Conservation (phyloP, 2,113 vertebrate genomes). For the Myotis davidii region DNA sequence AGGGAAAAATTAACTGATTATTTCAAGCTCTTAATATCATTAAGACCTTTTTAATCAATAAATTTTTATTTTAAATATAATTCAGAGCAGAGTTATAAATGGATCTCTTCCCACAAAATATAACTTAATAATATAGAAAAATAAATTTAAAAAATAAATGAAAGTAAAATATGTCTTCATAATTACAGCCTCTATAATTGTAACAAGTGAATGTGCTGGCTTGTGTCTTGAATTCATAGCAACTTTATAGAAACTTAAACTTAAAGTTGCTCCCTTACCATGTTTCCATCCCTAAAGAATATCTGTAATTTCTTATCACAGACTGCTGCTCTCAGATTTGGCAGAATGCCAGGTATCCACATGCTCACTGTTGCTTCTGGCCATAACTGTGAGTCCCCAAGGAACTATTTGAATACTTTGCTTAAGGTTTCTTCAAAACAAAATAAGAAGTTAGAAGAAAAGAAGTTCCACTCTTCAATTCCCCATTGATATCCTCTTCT, state of each 20-base stretch:
- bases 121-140: constrained; percentile 21
- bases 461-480: not conserved
- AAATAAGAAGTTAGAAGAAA: not conserved
- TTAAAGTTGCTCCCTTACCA: not conserved
- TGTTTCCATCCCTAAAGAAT: not conserved
- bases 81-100: not conserved
- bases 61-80: not conserved
- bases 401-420: not conserved
- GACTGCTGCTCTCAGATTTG: not conserved
- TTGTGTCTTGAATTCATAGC: not conserved
- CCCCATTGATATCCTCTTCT: not conserved
- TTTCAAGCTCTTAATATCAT: constrained; percentile 18
- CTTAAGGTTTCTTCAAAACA: constrained; percentile 36
- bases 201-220: not conserved
- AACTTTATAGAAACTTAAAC: not conserved
- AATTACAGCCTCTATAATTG: not conserved
- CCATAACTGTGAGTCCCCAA: not conserved
- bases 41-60: not conserved
- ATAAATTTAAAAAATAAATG: not conserved
- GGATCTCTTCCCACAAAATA: constrained; percentile 6
- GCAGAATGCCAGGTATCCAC: not conserved
- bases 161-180: not conserved
- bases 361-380: not conserved
- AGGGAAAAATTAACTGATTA: not conserved
- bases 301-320: not conserved